phyloP scores from a whole-genome alignment of 2,888 invertebrate species.

The Acleris holmiana region DNA sequence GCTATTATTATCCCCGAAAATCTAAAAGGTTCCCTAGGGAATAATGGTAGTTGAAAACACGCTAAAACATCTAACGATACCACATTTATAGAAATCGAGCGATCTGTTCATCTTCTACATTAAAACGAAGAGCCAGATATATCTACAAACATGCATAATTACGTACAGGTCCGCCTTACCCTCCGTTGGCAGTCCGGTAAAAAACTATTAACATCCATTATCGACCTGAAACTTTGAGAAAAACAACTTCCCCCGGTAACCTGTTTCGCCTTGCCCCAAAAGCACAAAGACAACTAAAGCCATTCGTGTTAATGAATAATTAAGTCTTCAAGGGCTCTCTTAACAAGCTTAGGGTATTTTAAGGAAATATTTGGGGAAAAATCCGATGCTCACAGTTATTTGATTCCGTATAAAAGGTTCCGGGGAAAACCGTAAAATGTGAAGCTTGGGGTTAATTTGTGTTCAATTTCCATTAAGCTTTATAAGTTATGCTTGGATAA shows the following conservation, averaged over 20 bases:
- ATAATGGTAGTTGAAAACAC: too few species aligned
- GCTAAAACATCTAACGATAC: too few species aligned
- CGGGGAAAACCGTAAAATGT: slow-evolving; percentile 11
- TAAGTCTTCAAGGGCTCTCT: slow-evolving; percentile 22
- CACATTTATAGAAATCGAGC: too few species aligned
- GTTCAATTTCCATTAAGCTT: slow-evolving; percentile 4
- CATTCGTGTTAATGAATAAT: slow-evolving; percentile 28
- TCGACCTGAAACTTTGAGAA: slow-evolving; percentile 2
- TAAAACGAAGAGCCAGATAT: too few species aligned
- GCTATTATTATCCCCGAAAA: too few species aligned
- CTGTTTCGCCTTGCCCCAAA: slow-evolving; percentile 10
- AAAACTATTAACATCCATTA: not conserved
- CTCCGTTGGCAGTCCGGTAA: too few species aligned
- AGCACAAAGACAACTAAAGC: slow-evolving; percentile 17
- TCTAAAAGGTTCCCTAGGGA: too few species aligned
- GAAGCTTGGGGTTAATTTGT: slow-evolving; percentile 18
- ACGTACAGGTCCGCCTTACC: too few species aligned
- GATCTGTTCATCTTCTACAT: too few species aligned
- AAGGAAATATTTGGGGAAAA: slow-evolving; percentile 6
- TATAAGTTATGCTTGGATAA: not conserved
- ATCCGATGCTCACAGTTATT: slow-evolving; percentile 10
- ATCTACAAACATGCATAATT: too few species aligned
- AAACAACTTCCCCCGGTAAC: slow-evolving; percentile 11
- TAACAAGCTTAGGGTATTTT: slow-evolving; percentile 16
- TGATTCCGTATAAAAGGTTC: slow-evolving; percentile 11